Conservation (phyloP, 2,888 invertebrate species). For the Euplagia quadripunctaria region DNA sequence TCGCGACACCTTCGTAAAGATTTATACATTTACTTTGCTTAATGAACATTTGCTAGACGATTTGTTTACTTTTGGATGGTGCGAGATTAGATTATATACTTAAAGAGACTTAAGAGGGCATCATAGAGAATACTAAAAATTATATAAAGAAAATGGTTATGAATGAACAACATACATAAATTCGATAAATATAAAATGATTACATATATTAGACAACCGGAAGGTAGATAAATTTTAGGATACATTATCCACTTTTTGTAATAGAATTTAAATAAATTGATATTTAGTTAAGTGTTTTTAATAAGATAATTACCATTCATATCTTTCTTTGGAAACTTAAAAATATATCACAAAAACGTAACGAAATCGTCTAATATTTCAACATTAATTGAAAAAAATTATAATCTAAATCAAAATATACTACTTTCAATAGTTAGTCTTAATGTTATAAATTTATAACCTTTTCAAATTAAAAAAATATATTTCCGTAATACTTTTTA, state of each 20-base stretch:
- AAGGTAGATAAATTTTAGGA: neutral
- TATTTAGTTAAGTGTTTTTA: too few species aligned
- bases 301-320: too few species aligned
- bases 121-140: neutral
- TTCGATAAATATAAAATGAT: too few species aligned
- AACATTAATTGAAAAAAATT: too few species aligned
- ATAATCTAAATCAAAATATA: too few species aligned
- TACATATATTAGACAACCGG: neutral
- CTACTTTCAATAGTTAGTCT: too few species aligned
- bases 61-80: neutral
- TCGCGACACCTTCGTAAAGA: conserved; percentile 6
- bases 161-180: too few species aligned
- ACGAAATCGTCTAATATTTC: too few species aligned
- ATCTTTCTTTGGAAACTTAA: too few species aligned
- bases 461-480: neutral
- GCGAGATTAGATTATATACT: neutral
- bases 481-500: neutral
- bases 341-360: too few species aligned
- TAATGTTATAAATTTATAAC: too few species aligned
- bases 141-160: neutral
- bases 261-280: neutral
- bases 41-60: conserved; percentile 1
- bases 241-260: neutral
- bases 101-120: neutral
- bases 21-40: conserved; percentile 11